These are phyloP conservation scores for Smutsia gigantea DNA, from an alignment of 2,797 vertebrate genomes.

Conservation along the genomic window DNA sequence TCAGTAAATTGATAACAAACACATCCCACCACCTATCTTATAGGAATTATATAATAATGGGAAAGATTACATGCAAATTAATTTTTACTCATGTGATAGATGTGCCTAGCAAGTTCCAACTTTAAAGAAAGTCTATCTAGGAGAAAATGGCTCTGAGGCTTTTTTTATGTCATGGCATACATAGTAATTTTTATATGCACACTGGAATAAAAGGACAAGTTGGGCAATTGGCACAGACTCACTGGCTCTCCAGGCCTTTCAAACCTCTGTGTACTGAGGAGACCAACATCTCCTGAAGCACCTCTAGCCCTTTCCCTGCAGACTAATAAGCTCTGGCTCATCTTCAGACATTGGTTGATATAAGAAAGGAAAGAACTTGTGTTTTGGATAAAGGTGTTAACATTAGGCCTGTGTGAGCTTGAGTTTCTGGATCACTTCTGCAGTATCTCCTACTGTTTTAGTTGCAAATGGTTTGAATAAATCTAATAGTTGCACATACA, in stretches of 20 bases:
- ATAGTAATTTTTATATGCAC: not conserved
- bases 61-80: not conserved
- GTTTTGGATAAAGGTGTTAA: not conserved
- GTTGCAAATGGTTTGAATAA: not conserved
- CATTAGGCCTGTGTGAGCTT: rapidly evolving
- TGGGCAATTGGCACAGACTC: not conserved
- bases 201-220: not conserved
- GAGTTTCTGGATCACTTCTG: not conserved
- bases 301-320: not conserved
- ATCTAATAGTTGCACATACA: not conserved
- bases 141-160: not conserved
- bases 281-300: not conserved
- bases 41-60: not conserved
- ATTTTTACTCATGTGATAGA: not conserved
- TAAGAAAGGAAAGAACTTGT: not conserved
- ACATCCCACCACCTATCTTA: not conserved
- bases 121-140: not conserved
- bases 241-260: rapidly evolving
- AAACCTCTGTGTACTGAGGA: not conserved
- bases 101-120: not conserved
- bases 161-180: not conserved
- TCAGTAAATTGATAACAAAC: not conserved
- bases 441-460: not conserved
- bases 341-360: not conserved
- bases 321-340: not conserved